Conservation (phyloP, 2,888 invertebrate genomes). For the Ceramica pisi region DNA sequence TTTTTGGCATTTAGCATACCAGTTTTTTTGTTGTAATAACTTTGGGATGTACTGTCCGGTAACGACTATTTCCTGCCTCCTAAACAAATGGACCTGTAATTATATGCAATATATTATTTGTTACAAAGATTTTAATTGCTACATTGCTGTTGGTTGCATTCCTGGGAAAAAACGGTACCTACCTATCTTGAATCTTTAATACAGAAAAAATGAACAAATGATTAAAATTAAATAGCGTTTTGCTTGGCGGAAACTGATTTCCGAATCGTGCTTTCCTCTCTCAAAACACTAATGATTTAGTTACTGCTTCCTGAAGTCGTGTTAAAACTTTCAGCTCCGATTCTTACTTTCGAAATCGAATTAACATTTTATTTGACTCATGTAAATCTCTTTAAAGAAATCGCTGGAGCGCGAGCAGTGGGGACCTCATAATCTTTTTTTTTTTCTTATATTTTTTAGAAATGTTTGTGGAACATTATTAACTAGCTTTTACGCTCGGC, state of each 20-base stretch:
- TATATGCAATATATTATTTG: conserved; percentile 46
- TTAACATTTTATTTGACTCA: too few species aligned
- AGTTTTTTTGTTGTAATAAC: conserved; percentile 40
- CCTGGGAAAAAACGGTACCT: conserved; percentile 1
- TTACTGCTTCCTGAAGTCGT: conserved; percentile 30
- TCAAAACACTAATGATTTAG: conserved; percentile 1
- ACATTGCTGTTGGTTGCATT: conserved; percentile 24
- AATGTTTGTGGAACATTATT: too few species aligned
- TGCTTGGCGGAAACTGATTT: conserved; percentile 31
- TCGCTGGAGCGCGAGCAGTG: too few species aligned
- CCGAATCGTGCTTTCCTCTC: conserved; percentile 43
- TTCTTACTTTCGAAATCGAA: background rate
- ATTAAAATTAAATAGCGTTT: conserved; percentile 10
- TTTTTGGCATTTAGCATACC: conserved; percentile 51
- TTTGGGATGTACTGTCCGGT: conserved; percentile 48
- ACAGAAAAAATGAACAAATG: background rate
- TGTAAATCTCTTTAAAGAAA: too few species aligned
- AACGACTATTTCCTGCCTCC: conserved; percentile 48
- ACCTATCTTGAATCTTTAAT: conserved; percentile 6
- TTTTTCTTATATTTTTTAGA: too few species aligned
- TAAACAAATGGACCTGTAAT: conserved; percentile 37
- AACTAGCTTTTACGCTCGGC: too few species aligned
- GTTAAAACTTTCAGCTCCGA: conserved; percentile 30
- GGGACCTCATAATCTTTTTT: too few species aligned
- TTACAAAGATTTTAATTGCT: conserved; percentile 25